phyloP scores from a whole-genome alignment of 2,888 invertebrate species.

The Hyppa rectilinea region DNA sequence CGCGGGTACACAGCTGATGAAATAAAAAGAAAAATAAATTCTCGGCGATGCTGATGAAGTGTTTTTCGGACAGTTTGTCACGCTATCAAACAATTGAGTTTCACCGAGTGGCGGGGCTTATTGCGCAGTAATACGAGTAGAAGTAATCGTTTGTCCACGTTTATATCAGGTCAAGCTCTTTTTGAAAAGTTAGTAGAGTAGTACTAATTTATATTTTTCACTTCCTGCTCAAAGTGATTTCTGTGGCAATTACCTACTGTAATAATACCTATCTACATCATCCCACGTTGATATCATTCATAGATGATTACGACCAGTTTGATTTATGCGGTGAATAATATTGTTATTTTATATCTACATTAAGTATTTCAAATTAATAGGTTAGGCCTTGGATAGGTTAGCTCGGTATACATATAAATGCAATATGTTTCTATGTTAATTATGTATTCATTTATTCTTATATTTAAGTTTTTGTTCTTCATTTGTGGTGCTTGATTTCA shows the following conservation, averaged over 20 bases:
- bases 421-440: conserved; percentile 29
- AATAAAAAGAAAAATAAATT: conserved; percentile 55
- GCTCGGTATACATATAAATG: conserved; percentile 29
- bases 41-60: conserved; percentile 28
- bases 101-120: conserved; percentile 14
- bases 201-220: conserved; percentile 24
- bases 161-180: conserved; percentile 32
- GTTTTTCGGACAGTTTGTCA: conserved; percentile 44
- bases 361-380: conserved; percentile 53
- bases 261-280: conserved; percentile 31
- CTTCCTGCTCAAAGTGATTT: conserved; percentile 57
- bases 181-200: conserved; percentile 16
- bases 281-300: conserved; percentile 46
- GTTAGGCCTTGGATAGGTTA: conserved; percentile 60
- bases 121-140: conserved; percentile 11
- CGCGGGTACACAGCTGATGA: conserved; percentile 43
- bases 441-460: conserved; percentile 37
- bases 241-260: conserved; percentile 42
- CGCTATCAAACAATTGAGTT: conserved; percentile 45
- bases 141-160: conserved; percentile 21
- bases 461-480: conserved; percentile 28
- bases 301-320: conserved; percentile 49
- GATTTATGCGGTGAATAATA: conserved; percentile 58
- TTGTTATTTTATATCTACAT: conserved; percentile 43
- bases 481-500: conserved; percentile 35